These are phyloP conservation scores for Acanthosepion pharaonis DNA, from an alignment of 2,888 invertebrate species.

Conservation along the genomic window DNA sequence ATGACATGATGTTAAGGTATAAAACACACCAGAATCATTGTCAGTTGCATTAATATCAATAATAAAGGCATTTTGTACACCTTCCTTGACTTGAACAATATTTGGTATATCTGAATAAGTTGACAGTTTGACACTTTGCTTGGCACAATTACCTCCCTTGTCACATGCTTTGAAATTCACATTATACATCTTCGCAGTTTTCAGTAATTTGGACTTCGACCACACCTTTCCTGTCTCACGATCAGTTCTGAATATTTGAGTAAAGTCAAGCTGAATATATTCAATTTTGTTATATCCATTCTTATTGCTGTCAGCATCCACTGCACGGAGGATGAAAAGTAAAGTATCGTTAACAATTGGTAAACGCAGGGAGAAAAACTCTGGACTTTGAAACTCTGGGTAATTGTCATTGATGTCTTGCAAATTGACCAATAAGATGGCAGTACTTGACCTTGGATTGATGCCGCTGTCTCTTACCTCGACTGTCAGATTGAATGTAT, in stretches of 20 bases:
- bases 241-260: background rate
- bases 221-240: background rate
- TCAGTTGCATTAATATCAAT: background rate
- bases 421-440: background rate
- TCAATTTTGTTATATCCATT: background rate
- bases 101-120: background rate
- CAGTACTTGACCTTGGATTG: background rate
- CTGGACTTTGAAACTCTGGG: background rate
- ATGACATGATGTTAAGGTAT: background rate
- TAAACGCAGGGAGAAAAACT: background rate
- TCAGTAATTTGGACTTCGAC: background rate
- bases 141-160: background rate
- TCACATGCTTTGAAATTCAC: background rate
- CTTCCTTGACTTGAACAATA: background rate
- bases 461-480: background rate
- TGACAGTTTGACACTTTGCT: background rate
- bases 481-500: background rate
- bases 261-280: background rate
- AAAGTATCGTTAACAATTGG: background rate
- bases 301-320: background rate
- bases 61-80: background rate
- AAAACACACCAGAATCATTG: background rate
- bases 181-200: background rate
- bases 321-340: background rate
- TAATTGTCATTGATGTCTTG: constrained; percentile 9